These are phyloP conservation scores for Malthinus flaveolus DNA, from an alignment of 2,888 invertebrate species.

Conservation along the genomic window DNA sequence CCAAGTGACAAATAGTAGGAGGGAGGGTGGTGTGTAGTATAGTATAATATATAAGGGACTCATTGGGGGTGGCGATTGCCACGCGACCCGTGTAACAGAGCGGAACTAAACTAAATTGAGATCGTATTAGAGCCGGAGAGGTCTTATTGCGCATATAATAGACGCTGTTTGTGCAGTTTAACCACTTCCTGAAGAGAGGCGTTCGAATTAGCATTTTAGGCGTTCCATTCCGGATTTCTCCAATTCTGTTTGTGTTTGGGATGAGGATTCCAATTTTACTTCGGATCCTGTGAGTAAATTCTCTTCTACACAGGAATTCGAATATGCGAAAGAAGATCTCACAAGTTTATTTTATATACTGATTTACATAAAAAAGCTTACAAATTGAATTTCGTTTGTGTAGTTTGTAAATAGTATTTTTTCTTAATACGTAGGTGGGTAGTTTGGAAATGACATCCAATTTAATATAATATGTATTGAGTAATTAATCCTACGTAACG, in stretches of 20 bases:
- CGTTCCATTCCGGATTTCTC: conserved; percentile 50
- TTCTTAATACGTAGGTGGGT: no score
- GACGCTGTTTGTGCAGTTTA: conserved; percentile 58
- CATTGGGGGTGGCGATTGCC: conserved; percentile 51
- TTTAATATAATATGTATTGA: no score
- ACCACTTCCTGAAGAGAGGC: conserved; percentile 55
- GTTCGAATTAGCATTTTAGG: conserved; percentile 55
- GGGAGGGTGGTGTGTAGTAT: conserved; percentile 42
- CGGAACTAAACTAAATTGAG: conserved; percentile 60
- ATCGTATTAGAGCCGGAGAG: conserved; percentile 57
- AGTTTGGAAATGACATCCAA: no score
- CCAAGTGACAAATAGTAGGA: conserved; percentile 44
- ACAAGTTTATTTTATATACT: conserved; percentile 27
- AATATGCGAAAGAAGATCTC: conserved; percentile 26
- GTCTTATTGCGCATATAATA: conserved; percentile 59
- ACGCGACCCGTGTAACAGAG: conserved; percentile 58
- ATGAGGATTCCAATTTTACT: conserved; percentile 49
- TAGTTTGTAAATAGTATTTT: background rate
- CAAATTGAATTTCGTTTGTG: conserved; percentile 4
- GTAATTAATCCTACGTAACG: no score
- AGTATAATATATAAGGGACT: conserved; percentile 37
- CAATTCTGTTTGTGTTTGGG: conserved; percentile 47
- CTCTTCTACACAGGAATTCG: conserved; percentile 23
- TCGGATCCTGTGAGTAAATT: conserved; percentile 29
- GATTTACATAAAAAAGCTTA: conserved; percentile 24